Base-by-base conservation (phyloP, 2,888 invertebrate species). In the Halictus quadricinctus region DNA sequence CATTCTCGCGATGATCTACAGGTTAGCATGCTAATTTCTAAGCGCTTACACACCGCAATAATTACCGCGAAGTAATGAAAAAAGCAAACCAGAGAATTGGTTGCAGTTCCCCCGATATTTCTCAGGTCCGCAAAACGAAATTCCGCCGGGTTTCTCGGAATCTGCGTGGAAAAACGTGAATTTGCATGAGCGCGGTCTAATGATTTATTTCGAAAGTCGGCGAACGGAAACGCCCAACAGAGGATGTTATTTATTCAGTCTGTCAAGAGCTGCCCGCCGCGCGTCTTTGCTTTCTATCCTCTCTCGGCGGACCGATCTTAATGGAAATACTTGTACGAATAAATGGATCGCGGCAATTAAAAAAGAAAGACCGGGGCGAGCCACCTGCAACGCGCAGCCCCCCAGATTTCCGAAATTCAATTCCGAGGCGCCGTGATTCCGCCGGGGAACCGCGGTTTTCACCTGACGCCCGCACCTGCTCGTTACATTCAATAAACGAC, bases 391-490 rank as follows among this genome's bases (percentile, higher is more conserved):
- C 54, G n/a, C 10, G 10, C n/a, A 54, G 54, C n/a, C 54, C 54
- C 21, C 2, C 54, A n/a, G 69, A 69, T 69, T 43, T 69, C 43
- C 43, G 21, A 69, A 43, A 36, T 69, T 69, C 41, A 69, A 69
- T 69, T 69, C 41, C 18, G 64, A 50, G 48, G 36, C 54, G 72
- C 43, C 72, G n/a, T 36, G 64, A 76, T 81, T 83, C 54, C 54
- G 15, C 70, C 29, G 25, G 25, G 48, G 72, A 60, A 10, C 25
- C 76, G 72, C 72, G 72, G 81, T 83, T 76, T 50, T 66, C 83
- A 76, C 66, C 82, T 76, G 76, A 83, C 83, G 54, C 25, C 41
- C 8, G 10, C 83, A 83, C 64, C 83, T 81, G 83, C 76, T 69
- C 54, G 82, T 72, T 81, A 58, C 72, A 69, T 69, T 76, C 82